A percentile compares a stretch with the other conserved stretches of the same genome.
Conservation (phyloP, 2,797 vertebrate genomes). For the Ptychobarbus kaznakovi region DNA sequence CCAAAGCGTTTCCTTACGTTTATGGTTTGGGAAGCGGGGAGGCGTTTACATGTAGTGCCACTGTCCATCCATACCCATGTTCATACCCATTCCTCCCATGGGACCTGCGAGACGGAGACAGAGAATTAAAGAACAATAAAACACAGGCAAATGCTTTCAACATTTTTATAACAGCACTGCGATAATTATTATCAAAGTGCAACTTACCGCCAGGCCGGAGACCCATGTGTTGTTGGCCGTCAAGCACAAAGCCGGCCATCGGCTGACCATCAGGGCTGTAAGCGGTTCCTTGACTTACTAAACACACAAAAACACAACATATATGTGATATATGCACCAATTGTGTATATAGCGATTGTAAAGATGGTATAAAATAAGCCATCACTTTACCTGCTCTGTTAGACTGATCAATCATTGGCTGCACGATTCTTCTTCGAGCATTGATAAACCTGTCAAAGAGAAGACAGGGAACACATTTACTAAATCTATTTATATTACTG, state of each 20-base stretch:
- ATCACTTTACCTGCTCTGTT: constrained; percentile 92
- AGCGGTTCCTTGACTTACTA: constrained; percentile 93
- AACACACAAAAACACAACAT: constrained; percentile 66
- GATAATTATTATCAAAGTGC: constrained; percentile 1
- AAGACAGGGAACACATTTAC: constrained; percentile 37
- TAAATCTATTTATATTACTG: constrained; percentile 28
- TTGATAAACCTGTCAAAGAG: constrained; percentile 92
- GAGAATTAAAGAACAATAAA: constrained; percentile 43
- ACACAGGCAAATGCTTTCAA: constrained; percentile 37
- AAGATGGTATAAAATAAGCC: constrained; percentile 7
- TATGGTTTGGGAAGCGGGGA: constrained; percentile 59
- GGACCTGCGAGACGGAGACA: constrained; percentile 69
- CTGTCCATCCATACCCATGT: constrained; percentile 85
- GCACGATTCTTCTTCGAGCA: constrained; percentile 96
- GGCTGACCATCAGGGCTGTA: constrained; percentile 97
- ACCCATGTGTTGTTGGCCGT: constrained; percentile 97
- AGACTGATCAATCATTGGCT: constrained; percentile 98
- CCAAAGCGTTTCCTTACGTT: constrained; percentile 71
- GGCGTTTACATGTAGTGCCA: constrained; percentile 84
- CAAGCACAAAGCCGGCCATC: constrained; percentile 95
- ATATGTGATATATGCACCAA: background rate
- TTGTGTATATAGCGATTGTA: background rate
- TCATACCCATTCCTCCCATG: constrained; percentile 83
- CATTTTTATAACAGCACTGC: constrained; percentile 7
- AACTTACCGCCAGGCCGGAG: constrained; percentile 91